Base-by-base conservation (phyloP, 2,797 vertebrate genomes). In the Enteromius viviparus region DNA sequence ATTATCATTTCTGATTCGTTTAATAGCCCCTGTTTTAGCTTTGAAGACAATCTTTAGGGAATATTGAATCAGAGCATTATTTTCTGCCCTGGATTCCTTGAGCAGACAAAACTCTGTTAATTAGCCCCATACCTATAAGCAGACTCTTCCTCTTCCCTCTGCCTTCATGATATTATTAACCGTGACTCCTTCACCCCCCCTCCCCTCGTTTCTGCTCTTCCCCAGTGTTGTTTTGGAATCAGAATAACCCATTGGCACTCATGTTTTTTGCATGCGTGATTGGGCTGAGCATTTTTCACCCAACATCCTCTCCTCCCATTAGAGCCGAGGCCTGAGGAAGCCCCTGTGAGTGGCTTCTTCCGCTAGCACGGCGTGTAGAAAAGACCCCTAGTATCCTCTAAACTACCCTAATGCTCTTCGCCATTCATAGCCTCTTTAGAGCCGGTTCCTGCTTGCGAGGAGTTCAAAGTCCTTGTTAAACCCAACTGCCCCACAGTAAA, bases 91-190 rank as follows among this genome's bases (percentile, higher is more conserved):
- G 90, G 84, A 93, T 93, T 93, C 91, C 88, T 92, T 88, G 89
- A 85, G 87, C 87, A 93, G 91, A 94, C 92, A 93, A 94, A 94
- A 94, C 93, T 94, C 92, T 69, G 90, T 94, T 95, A 95, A 95
- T 95, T 95, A 95, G 94, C 84, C 91, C 87, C 87, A 83, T 94
- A 94, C 93, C 93, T 95, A 92, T 94, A 92, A 94, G 94, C 94
- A 94, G 87, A 92, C 89, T 94, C 90, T 91, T 89, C 88, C 76
- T 91, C 90, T 91, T 93, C 75, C 90, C 90, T 87, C 88, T 89
- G 92, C 91, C 90, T 91, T 89, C 90, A 89, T 90, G 87, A 89
- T 93, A 92, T 92, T 93, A 92, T 93, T 93, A 92, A 93, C 90
- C 89, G 89, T 93, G 90, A 92, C 90, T 93, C 90, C 91, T 90